Evolutionary conservation across 2,888 invertebrate genomes (phyloP).

Genomic region (Amphipoea lucens): DNA sequence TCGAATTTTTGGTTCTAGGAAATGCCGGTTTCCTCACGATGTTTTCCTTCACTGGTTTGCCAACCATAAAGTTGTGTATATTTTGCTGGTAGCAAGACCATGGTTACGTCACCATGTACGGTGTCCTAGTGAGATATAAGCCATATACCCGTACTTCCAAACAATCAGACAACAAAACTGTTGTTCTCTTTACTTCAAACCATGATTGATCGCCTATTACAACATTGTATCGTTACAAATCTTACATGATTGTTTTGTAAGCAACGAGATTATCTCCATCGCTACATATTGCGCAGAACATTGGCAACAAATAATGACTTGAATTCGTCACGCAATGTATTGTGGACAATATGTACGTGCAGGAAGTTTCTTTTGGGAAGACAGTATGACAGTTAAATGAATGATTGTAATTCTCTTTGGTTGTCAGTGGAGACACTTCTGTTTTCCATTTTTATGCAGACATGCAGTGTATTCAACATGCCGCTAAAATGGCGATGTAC

Average conservation of each 20-base stretch:
- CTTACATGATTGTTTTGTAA: constrained; percentile 25
- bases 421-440: background rate
- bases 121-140: no score
- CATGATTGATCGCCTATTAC: constrained; percentile 44
- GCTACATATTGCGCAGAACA: constrained; percentile 28
- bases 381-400: background rate
- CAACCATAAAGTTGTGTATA: no score
- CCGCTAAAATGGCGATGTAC: no score
- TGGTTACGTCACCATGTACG: no score
- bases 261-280: constrained; percentile 22
- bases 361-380: constrained; percentile 4
- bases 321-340: constrained; percentile 40
- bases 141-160: background rate
- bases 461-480: background rate
- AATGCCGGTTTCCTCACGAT: no score
- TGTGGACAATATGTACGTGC: constrained; percentile 8
- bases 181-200: background rate
- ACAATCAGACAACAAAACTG: constrained; percentile 2
- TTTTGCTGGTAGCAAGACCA: no score
- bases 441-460: background rate
- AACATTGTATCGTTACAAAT: constrained; percentile 25
- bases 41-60: no score
- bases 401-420: constrained; percentile 3
- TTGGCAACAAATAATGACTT: constrained; percentile 26
- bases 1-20: background rate